phyloP scores from a whole-genome alignment of 2,888 invertebrate genomes.

The Napeogenes sylphis region DNA sequence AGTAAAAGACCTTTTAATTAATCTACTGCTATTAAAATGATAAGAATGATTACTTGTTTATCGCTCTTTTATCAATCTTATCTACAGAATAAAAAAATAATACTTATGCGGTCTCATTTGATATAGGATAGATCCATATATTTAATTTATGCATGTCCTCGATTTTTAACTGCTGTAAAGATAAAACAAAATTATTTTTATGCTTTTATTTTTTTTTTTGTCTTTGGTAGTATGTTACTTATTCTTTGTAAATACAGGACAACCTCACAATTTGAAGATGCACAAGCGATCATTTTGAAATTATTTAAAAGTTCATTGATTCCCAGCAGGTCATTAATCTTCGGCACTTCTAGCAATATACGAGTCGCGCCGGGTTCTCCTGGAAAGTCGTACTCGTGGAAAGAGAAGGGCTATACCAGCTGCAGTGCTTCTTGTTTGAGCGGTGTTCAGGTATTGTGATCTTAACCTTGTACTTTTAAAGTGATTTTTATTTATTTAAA shows the following conservation, averaged over 20 bases:
- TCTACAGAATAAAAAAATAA: neutral
- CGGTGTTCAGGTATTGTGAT: constrained; percentile 77
- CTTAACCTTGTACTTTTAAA: no score
- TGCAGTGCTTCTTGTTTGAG: constrained; percentile 97
- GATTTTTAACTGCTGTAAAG: no score
- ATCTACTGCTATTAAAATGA: constrained; percentile 22
- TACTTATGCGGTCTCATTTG: neutral
- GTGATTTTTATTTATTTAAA: no score
- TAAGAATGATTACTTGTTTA: constrained; percentile 18
- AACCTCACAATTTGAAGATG: neutral
- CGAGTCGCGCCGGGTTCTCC: constrained; percentile 84
- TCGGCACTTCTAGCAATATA: constrained; percentile 76
- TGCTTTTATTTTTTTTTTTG: no score
- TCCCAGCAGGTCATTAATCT: constrained; percentile 58
- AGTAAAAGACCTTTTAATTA: constrained; percentile 13
- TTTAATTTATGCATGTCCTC: no score
- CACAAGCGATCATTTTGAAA: neutral
- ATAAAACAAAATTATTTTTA: no score
- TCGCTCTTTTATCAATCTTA: constrained; percentile 9
- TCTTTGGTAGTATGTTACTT: no score
- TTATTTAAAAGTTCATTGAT: constrained; percentile 7
- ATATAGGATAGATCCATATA: no score
- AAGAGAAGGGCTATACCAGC: constrained; percentile 91
- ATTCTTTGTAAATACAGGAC: neutral
- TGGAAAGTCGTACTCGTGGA: constrained; percentile 92